These are phyloP conservation scores for Aleadryas rufinucha DNA, from an alignment of 2,113 vertebrate genomes.

Conservation along the genomic window DNA sequence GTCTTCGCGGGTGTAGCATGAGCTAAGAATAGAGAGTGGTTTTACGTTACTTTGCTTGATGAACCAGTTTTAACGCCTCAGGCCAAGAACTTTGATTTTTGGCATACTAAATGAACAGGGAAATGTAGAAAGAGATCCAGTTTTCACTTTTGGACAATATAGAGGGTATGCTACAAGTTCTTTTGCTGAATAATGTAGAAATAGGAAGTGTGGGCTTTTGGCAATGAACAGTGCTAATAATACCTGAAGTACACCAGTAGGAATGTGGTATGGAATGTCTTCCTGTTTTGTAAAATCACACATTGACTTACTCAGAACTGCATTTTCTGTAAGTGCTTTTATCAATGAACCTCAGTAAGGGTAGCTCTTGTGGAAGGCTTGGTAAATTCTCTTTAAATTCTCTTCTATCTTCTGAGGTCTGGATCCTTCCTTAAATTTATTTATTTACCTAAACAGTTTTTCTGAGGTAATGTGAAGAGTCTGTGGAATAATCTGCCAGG, in stretches of 20 bases:
- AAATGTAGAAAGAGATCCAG: background rate
- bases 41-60: background rate
- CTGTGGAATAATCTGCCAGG: background rate
- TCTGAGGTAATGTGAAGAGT: background rate
- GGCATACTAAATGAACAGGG: background rate
- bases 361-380: background rate
- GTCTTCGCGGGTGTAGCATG: rapidly evolving
- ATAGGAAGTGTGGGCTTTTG: background rate
- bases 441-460: background rate
- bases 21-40: background rate
- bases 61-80: background rate
- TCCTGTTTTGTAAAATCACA: background rate
- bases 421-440: background rate
- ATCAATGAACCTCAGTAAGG: background rate
- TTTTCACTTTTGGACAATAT: background rate
- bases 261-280: background rate
- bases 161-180: background rate
- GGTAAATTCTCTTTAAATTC: background rate
- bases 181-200: background rate
- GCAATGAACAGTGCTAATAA: background rate
- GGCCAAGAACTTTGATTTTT: background rate
- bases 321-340: background rate
- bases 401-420: background rate
- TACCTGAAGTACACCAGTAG: background rate
- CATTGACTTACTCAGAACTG: background rate